phyloP scores from a whole-genome alignment of 30 jellyfish, hydroid and myxozoan genomes.

The Nemopilema nomurai region DNA sequence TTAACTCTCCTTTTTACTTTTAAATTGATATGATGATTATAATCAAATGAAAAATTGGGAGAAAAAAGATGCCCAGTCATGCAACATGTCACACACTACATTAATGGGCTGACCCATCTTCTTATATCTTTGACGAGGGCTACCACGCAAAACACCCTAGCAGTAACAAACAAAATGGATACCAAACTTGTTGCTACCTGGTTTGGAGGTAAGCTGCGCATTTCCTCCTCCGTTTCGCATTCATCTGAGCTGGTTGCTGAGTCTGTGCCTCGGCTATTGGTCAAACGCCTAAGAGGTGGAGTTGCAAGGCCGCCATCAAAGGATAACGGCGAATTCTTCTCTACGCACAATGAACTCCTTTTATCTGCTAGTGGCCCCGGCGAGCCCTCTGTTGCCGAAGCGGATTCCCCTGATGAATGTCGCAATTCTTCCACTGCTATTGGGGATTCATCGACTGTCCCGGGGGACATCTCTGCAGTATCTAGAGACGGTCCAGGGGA shows the following conservation, averaged over 20 bases:
- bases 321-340: not conserved
- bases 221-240: slow-evolving; percentile 69
- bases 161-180: too few species aligned
- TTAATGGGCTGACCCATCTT: too few species aligned
- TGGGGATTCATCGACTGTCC: not conserved
- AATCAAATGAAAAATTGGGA: not conserved
- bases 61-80: not conserved
- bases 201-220: slow-evolving; percentile 53
- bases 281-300: slow-evolving; percentile 10
- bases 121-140: too few species aligned
- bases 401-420: not conserved
- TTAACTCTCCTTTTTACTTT: too few species aligned
- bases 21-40: too few species aligned
- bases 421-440: not conserved
- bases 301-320: slow-evolving; percentile 9
- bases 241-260: slow-evolving; percentile 70
- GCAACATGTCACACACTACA: too few species aligned
- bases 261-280: slow-evolving; percentile 29
- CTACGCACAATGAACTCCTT: not conserved
- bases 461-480: not conserved
- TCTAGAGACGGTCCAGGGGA: not conserved
- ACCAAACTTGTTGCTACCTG: slow-evolving; percentile 31
- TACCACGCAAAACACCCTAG: too few species aligned
- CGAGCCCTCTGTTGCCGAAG: not conserved
- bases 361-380: not conserved